Base-by-base conservation (phyloP, 1,140 invertebrate species). In the Grapholita molesta region DNA sequence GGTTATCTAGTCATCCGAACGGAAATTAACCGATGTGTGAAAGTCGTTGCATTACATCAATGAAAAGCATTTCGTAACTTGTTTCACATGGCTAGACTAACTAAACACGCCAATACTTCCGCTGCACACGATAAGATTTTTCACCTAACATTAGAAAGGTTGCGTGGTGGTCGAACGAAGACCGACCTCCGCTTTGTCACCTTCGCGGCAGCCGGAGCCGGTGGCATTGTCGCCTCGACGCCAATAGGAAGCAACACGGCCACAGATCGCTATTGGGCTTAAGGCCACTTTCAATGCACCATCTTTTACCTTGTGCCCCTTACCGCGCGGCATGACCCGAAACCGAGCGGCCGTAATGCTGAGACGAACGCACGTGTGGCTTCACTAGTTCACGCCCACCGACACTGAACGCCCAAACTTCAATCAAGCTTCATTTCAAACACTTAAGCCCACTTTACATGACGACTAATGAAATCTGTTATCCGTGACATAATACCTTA, bases 221-320 rank as follows among this genome's bases (percentile, higher is more conserved):
- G 69, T 80, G 86, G 86, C 86, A 88, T 89, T 91, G 88, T 90
- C 83, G 82, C 86, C 85, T 86, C 88, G 80, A 84, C 81, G 84
- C 85, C 86, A 89, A 83, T 90, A 91, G 88, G 88, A 90, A 90
- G 88, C 88, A 82, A 80, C 79, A 79, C 87, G 83, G 82, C 78
- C 83, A 80, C 83, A 87, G 84, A 86, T 86, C 78, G 86, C 88
- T 91, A 91, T 91, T 91, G 88, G 88, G 88, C 86, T 83, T 91
- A 89, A 91, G 89, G 89, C 83, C 89, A 78, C 84, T 86, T 85
- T 90, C 88, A 91, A 90, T 91, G 89, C 88, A 90, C 89, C 89
- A 91, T 91, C 89, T 91, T 90, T 91, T 86, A 89, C 89, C 89
- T 90, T 91, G 89, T 91, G 83, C 89, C 77, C 86, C 88, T 91